phyloP scores from a whole-genome alignment of 2,888 invertebrate species.

The Pterobdella sp. region DNA sequence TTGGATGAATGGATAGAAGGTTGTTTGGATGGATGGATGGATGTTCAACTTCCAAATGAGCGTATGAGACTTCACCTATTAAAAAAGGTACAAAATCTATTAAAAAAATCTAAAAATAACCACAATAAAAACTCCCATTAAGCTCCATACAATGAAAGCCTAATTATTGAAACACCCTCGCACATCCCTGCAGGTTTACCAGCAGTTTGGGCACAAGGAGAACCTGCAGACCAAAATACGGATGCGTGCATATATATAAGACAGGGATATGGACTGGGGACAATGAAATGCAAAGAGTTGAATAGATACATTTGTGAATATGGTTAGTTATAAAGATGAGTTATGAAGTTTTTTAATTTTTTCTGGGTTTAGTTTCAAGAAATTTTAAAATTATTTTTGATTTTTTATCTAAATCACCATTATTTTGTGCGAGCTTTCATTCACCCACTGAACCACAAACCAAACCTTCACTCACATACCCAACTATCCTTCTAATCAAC shows the following conservation, averaged over 20 bases:
- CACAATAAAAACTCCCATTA: too few relatives aligned
- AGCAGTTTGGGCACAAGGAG: not conserved
- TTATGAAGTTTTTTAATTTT: not conserved
- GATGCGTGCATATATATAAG: not conserved
- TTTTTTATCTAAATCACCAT: not conserved
- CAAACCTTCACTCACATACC: not conserved
- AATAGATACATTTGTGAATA: not conserved
- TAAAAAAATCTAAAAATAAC: too few relatives aligned
- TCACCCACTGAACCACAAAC: not conserved
- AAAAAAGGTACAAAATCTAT: too few relatives aligned
- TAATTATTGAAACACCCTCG: too few relatives aligned
- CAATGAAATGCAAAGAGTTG: not conserved
- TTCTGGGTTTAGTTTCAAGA: not conserved
- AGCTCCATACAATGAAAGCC: too few relatives aligned
- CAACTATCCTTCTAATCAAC: not conserved
- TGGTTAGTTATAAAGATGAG: not conserved
- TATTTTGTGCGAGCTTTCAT: not conserved
- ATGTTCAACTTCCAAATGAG: not conserved
- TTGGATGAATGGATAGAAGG: constrained; percentile 3
- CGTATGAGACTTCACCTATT: too few relatives aligned
- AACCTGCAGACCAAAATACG: not conserved
- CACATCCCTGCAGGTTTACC: too few relatives aligned
- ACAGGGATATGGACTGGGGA: not conserved
- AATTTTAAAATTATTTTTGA: not conserved
- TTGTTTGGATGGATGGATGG: not conserved